phyloP scores from a whole-genome alignment of 2,888 invertebrate species.

The Argyresthia goedartella region DNA sequence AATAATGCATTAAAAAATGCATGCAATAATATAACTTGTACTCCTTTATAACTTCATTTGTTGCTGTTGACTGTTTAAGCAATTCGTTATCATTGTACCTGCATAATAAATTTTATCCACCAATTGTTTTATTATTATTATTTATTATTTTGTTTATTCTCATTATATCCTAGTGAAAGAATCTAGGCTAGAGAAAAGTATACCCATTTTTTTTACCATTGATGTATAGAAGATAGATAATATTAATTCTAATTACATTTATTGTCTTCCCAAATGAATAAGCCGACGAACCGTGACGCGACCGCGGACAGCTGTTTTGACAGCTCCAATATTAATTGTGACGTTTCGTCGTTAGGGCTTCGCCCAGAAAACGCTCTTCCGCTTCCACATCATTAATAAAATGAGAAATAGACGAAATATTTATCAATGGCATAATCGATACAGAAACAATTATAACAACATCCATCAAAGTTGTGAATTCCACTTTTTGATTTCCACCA shows the following conservation, averaged over 20 bases:
- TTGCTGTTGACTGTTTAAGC: too few relatives aligned
- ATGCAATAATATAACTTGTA: too few relatives aligned
- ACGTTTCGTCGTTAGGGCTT: constrained; percentile 60
- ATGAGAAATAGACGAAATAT: constrained; percentile 69
- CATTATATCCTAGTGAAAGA: background rate
- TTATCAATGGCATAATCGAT: constrained; percentile 72
- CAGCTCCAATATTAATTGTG: constrained; percentile 65
- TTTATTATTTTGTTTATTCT: too few relatives aligned
- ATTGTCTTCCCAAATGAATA: constrained; percentile 31
- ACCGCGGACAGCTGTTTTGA: constrained; percentile 64
- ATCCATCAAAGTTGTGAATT: constrained; percentile 67
- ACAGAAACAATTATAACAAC: constrained; percentile 71
- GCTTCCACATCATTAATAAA: constrained; percentile 69
- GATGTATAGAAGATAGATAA: background rate
- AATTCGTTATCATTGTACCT: too few relatives aligned
- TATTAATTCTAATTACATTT: constrained; percentile 39
- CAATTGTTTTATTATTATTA: too few relatives aligned
- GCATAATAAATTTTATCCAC: too few relatives aligned
- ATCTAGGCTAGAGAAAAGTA: too few relatives aligned
- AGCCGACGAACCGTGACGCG: constrained; percentile 25
- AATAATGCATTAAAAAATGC: too few relatives aligned
- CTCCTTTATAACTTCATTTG: too few relatives aligned
- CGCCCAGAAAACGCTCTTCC: constrained; percentile 53
- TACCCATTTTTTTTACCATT: too few relatives aligned
- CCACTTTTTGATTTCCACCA: constrained; percentile 23